phyloP scores from a whole-genome alignment of 2,113 vertebrate species.

The Pseudopodoces humilis region DNA sequence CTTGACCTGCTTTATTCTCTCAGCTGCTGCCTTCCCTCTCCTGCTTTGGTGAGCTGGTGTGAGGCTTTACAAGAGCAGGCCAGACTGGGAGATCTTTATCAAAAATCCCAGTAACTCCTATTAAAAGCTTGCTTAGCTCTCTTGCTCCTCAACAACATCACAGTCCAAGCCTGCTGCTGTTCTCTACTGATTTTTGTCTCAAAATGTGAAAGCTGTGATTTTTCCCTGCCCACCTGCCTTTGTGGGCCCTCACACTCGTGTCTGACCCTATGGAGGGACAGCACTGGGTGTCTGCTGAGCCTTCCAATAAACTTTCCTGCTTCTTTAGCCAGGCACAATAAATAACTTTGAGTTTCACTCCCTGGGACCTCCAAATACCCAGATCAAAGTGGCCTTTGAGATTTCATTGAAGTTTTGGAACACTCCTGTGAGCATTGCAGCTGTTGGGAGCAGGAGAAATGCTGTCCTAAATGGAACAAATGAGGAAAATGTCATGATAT shows the following conservation, averaged over 20 bases:
- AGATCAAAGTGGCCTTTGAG: background rate
- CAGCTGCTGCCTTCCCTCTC: background rate
- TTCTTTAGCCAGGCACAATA: background rate
- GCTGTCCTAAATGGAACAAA: background rate
- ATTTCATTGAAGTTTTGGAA: background rate
- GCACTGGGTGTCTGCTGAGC: background rate
- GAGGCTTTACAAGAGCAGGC: background rate
- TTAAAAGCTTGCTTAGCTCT: background rate
- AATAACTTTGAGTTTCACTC: background rate
- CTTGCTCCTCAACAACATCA: background rate
- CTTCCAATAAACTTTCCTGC: background rate
- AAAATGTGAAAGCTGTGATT: background rate
- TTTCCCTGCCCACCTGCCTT: background rate
- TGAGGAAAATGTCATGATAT: background rate
- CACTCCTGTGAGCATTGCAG: background rate
- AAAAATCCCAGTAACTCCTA: background rate
- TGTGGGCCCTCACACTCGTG: background rate
- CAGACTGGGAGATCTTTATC: background rate
- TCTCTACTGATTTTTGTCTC: background rate
- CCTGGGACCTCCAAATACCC: background rate
- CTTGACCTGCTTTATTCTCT: slow-evolving; percentile 19
- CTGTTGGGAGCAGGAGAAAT: background rate
- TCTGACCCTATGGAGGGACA: background rate
- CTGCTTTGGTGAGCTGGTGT: background rate
- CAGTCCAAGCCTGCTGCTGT: background rate